phyloP scores from a whole-genome alignment of 2,797 vertebrate species.

The Melanotaenia nigrans region DNA sequence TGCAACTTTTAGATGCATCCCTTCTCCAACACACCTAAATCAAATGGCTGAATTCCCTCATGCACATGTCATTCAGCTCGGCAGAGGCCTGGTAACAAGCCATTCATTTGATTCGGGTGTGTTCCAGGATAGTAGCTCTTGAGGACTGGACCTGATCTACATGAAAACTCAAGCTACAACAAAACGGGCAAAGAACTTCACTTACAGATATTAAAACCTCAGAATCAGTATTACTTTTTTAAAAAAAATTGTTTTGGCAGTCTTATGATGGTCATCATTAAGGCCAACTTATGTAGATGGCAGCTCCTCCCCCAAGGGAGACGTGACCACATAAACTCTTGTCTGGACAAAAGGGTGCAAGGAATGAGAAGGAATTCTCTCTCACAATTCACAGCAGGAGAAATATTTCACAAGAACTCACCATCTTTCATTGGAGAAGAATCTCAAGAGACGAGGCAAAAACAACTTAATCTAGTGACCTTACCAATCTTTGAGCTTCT shows the following conservation, averaged over 20 bases:
- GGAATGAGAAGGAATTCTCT: conserved; percentile 54
- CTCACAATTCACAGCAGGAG: conserved; percentile 47
- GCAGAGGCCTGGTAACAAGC: too few relatives aligned
- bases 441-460: conserved; percentile 3
- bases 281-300: conserved; percentile 58
- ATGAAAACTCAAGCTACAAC: conserved; percentile 9
- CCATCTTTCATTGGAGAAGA: conserved; percentile 1
- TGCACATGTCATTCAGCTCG: too few relatives aligned
- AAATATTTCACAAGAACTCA: conserved; percentile 17
- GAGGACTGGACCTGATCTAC: too few relatives aligned
- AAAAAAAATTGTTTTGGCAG: conserved; percentile 60
- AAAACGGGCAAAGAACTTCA: conserved; percentile 18
- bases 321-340: conserved; percentile 62
- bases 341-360: conserved; percentile 45
- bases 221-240: conserved; percentile 50
- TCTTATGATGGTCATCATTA: conserved; percentile 64
- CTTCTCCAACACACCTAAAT: too few relatives aligned
- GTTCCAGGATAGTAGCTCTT: too few relatives aligned
- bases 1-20: too few relatives aligned
- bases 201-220: conserved; percentile 52
- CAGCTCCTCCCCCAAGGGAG: conserved; percentile 54
- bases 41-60: too few relatives aligned
- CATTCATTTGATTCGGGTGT: too few relatives aligned
- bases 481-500: not conserved
- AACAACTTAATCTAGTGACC: not conserved